Percentiles rank a stretch among this genome's conserved stretches.
These are phyloP conservation scores for Andrena bucephala DNA, from an alignment of 2,888 invertebrate species.

Conservation along the genomic window DNA sequence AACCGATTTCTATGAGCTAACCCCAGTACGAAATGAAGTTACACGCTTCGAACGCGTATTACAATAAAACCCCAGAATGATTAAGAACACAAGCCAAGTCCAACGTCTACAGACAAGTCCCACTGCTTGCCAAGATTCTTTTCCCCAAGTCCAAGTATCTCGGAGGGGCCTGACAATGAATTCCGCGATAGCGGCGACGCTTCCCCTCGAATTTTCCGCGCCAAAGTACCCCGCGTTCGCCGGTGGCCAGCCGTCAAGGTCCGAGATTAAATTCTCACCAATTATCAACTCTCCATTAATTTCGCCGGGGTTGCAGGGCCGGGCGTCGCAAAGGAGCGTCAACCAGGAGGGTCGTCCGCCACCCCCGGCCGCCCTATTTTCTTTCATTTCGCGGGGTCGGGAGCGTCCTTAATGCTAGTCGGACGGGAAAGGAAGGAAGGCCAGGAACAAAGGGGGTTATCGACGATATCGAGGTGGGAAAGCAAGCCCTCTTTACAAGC, in stretches of 20 bases:
- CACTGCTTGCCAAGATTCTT: background rate
- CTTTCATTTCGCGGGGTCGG: conserved; percentile 56
- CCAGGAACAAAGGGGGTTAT: conserved; percentile 61
- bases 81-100: no score
- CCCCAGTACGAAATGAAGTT: no score
- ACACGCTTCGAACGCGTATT: no score
- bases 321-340: conserved; percentile 10
- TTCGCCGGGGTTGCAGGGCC: conserved; percentile 12
- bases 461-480: conserved; percentile 63
- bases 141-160: background rate
- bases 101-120: background rate
- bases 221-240: background rate
- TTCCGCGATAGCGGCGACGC: background rate
- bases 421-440: conserved; percentile 43
- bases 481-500: conserved; percentile 61
- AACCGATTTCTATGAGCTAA: background rate
- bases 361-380: conserved; percentile 42
- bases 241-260: conserved; percentile 5
- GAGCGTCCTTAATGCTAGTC: conserved; percentile 59
- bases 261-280: conserved; percentile 49
- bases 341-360: conserved; percentile 32
- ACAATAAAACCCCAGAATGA: no score
- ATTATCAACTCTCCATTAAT: conserved; percentile 61
- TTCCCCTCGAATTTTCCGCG: conserved; percentile 12
- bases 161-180: background rate